A percentile compares a stretch with the other conserved stretches of the same genome.
Conservation (phyloP, 2,888 invertebrate genomes). For the Tachina grossa region DNA sequence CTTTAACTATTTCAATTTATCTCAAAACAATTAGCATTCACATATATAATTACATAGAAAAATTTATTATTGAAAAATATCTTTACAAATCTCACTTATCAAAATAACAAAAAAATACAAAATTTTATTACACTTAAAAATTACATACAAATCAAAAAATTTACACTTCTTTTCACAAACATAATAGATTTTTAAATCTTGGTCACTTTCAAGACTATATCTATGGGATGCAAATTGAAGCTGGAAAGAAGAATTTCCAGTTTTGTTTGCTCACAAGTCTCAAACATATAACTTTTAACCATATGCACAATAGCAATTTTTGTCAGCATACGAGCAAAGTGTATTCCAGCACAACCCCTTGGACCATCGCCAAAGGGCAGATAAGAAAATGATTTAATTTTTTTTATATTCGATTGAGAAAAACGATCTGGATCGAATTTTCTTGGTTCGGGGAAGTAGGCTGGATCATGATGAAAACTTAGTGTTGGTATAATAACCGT, state of each 20-base stretch:
- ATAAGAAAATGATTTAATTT: not conserved
- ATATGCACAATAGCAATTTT: not conserved
- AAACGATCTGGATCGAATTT: conserved; percentile 1
- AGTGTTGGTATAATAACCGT: not conserved
- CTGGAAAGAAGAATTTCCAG: not conserved
- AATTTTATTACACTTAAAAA: too few species aligned
- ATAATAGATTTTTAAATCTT: not conserved
- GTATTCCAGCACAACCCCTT: conserved; percentile 78
- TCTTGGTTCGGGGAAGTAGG: not conserved
- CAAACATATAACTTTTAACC: not conserved
- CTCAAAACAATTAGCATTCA: too few species aligned
- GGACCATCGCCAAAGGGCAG: conserved; percentile 80
- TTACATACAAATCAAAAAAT: too few species aligned
- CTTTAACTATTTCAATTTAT: too few species aligned
- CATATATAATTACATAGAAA: too few species aligned
- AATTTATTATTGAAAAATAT: too few species aligned
- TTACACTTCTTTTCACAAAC: not conserved
- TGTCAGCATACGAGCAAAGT: conserved; percentile 64
- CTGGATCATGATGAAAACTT: not conserved
- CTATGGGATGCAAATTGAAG: not conserved
- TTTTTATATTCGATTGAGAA: not conserved
- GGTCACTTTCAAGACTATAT: not conserved
- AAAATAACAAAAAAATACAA: too few species aligned
- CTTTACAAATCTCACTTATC: too few species aligned
- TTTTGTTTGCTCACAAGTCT: not conserved